Evolutionary conservation across 2,888 invertebrate species (phyloP).

Genomic region (Hoplodrina blanda): DNA sequence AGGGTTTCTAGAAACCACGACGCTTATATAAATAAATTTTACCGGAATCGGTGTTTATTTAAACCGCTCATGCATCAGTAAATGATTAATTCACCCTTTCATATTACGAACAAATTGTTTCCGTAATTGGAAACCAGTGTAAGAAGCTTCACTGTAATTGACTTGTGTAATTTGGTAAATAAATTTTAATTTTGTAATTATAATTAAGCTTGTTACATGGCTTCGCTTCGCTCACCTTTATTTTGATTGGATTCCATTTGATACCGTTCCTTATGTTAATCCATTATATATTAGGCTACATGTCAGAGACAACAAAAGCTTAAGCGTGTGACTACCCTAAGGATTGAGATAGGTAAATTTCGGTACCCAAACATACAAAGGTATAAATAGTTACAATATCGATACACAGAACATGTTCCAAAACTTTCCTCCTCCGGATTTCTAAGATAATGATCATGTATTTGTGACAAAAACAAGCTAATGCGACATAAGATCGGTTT

Average conservation of each 20-base stretch:
- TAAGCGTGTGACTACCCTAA: neutral
- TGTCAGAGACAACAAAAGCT: neutral
- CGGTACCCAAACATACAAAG: neutral
- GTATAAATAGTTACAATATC: neutral
- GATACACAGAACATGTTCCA: constrained; percentile 3
- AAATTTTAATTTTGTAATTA: constrained; percentile 34
- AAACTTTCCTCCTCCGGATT: constrained; percentile 30
- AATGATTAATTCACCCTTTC: constrained; percentile 23
- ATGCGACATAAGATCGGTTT: constrained; percentile 71
- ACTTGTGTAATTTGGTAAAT: constrained; percentile 37
- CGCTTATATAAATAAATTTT: neutral
- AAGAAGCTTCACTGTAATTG: constrained; percentile 33
- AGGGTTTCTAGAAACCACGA: neutral
- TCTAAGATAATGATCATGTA: constrained; percentile 51
- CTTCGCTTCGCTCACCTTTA: constrained; percentile 19
- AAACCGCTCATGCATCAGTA: constrained; percentile 6
- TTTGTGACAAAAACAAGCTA: constrained; percentile 72
- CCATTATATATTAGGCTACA: neutral
- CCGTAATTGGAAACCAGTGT: constrained; percentile 36
- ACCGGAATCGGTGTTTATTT: neutral
- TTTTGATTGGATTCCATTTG: constrained; percentile 14
- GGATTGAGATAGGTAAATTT: neutral
- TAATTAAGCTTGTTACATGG: constrained; percentile 22
- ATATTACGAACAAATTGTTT: constrained; percentile 35
- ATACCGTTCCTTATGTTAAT: constrained; percentile 2